phyloP scores from a whole-genome alignment of 2,797 vertebrate genomes.

The Pantherophis alleghaniensis region DNA sequence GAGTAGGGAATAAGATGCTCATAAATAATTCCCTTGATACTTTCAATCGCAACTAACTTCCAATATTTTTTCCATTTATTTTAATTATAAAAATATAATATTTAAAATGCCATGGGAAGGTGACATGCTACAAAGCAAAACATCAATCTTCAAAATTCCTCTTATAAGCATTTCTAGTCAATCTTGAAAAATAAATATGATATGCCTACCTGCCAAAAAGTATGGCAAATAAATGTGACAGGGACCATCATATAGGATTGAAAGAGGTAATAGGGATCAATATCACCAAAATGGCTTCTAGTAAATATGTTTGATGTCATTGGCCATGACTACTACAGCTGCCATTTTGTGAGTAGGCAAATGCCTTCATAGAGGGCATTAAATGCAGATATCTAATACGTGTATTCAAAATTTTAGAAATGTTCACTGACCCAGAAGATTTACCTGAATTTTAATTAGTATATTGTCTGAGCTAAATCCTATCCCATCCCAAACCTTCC shows the following conservation, averaged over 20 bases:
- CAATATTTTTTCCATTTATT: background rate
- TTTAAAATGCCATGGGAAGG: background rate
- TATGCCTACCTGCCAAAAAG: background rate
- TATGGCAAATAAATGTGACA: background rate
- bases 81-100: background rate
- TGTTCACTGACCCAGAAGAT: background rate
- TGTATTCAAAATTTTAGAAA: background rate
- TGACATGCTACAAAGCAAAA: background rate
- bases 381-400: background rate
- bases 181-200: background rate
- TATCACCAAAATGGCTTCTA: background rate
- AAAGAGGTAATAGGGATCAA: background rate
- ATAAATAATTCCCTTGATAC: background rate
- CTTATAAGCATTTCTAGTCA: background rate
- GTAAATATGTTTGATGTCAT: background rate
- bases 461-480: background rate
- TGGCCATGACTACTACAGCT: background rate
- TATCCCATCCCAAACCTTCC: background rate
- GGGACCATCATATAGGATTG: background rate
- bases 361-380: background rate
- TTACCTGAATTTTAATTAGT: background rate
- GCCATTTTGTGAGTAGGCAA: background rate
- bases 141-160: background rate
- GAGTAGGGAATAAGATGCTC: background rate
- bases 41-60: background rate